These are phyloP conservation scores for Brachionus asplanchnoidis DNA, from an alignment of 1,140 invertebrate species.

Conservation along the genomic window DNA sequence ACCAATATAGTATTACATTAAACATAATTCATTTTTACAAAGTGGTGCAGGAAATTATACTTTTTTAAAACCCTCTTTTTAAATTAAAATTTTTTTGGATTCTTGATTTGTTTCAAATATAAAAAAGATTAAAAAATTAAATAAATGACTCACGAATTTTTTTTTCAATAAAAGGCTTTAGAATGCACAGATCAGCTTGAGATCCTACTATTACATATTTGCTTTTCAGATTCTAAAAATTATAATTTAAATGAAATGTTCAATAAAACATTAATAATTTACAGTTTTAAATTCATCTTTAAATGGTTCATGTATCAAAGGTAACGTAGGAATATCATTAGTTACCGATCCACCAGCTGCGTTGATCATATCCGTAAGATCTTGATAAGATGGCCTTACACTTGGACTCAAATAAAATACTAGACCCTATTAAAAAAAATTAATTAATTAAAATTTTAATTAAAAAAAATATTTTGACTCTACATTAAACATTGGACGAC, in stretches of 20 bases:
- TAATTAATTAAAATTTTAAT: background rate
- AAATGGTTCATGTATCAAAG: background rate
- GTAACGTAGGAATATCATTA: background rate
- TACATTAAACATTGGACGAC: background rate
- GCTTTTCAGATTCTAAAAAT: slow-evolving; percentile 17
- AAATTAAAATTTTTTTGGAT: background rate
- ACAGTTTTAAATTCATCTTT: slow-evolving; percentile 17
- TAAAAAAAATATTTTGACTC: background rate
- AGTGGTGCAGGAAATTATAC: too few relatives aligned
- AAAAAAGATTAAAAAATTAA: too few relatives aligned
- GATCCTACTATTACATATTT: slow-evolving; percentile 22
- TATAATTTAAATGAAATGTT: background rate
- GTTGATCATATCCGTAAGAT: slow-evolving; percentile 26
- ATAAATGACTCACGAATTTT: slow-evolving; percentile 21
- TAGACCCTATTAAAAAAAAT: background rate
- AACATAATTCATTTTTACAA: too few relatives aligned
- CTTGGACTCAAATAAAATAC: slow-evolving; percentile 39
- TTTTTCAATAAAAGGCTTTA: slow-evolving; percentile 27
- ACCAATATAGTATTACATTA: too few relatives aligned
- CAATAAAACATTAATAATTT: background rate
- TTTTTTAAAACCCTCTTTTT: too few relatives aligned
- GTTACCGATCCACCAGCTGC: background rate
- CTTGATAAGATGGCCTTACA: slow-evolving; percentile 24
- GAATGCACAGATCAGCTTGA: slow-evolving; percentile 15
- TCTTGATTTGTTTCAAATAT: too few relatives aligned